Percentiles rank a stretch among this genome's conserved stretches.
phyloP scores from a whole-genome alignment of 1,140 invertebrate genomes.

The Plutomurus gul region DNA sequence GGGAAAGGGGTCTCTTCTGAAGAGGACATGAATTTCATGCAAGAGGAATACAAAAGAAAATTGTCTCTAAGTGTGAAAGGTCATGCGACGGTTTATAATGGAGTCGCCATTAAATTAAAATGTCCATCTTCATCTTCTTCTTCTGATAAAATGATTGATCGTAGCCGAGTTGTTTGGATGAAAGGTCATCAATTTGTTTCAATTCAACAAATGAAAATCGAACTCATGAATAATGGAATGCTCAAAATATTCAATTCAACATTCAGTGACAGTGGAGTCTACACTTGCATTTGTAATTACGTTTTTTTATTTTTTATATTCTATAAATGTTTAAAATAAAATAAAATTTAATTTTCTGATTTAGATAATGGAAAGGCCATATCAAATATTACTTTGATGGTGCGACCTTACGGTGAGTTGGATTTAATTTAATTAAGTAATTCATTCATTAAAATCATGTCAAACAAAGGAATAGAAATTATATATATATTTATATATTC shows the following conservation, averaged over 20 bases:
- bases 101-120: slow-evolving; percentile 85
- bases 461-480: neutral
- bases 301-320: neutral
- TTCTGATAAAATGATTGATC: slow-evolving; percentile 37
- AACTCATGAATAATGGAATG: slow-evolving; percentile 83
- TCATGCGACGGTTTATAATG: slow-evolving; percentile 79
- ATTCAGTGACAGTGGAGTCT: slow-evolving; percentile 76
- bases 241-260: slow-evolving; percentile 77
- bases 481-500: no score
- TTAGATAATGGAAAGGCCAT: slow-evolving; percentile 52
- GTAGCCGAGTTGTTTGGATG: slow-evolving; percentile 73
- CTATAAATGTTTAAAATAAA: neutral
- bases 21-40: slow-evolving; percentile 63
- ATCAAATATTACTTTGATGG: slow-evolving; percentile 55
- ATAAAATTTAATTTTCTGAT: no score
- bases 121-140: slow-evolving; percentile 60
- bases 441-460: neutral
- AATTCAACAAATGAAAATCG: slow-evolving; percentile 73
- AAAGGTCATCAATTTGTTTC: slow-evolving; percentile 71
- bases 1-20: no score
- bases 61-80: slow-evolving; percentile 79
- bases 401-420: slow-evolving; percentile 48
- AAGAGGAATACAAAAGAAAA: slow-evolving; percentile 76
- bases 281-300: slow-evolving; percentile 73
- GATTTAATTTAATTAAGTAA: neutral